Conservation (phyloP, 1,140 invertebrate species). For the Magallana angulata region DNA sequence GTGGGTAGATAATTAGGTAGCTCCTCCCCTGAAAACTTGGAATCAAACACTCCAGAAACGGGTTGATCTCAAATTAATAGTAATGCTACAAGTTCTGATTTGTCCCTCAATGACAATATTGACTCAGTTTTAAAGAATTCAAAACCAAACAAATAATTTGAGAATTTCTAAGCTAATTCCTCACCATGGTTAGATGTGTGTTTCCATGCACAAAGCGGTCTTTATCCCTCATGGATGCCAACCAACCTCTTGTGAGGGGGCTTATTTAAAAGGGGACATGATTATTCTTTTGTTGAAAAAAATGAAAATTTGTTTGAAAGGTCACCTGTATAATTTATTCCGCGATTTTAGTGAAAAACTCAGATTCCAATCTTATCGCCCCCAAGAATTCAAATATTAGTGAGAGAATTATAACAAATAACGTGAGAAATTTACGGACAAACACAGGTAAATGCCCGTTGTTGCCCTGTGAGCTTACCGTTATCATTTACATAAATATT, state of each 20-base stretch:
- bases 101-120: conserved; percentile 18
- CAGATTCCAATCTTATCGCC: conserved; percentile 6
- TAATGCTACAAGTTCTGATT: not conserved
- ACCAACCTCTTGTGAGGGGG: conserved; percentile 1
- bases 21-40: not conserved
- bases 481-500: conserved; percentile 29
- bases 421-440: conserved; percentile 20
- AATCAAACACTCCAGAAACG: not conserved
- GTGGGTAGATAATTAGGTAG: conserved; percentile 9
- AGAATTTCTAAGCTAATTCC: conserved; percentile 11
- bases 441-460: conserved; percentile 16
- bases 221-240: conserved; percentile 18
- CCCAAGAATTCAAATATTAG: not conserved
- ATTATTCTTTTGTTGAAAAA: conserved; percentile 1
- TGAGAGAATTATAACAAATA: not conserved
- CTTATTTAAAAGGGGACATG: not conserved
- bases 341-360: not conserved
- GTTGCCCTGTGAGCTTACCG: not conserved
- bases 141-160: conserved; percentile 21
- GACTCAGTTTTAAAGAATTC: conserved; percentile 28
- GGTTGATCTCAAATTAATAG: conserved; percentile 10
- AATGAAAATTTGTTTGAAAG: not conserved
- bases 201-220: conserved; percentile 28
- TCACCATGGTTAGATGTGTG: not conserved
- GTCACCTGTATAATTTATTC: conserved; percentile 7